Percentiles rank a stretch among this genome's conserved stretches.
phyloP scores from a whole-genome alignment of 2,888 invertebrate genomes.

The Dasypolia templi region DNA sequence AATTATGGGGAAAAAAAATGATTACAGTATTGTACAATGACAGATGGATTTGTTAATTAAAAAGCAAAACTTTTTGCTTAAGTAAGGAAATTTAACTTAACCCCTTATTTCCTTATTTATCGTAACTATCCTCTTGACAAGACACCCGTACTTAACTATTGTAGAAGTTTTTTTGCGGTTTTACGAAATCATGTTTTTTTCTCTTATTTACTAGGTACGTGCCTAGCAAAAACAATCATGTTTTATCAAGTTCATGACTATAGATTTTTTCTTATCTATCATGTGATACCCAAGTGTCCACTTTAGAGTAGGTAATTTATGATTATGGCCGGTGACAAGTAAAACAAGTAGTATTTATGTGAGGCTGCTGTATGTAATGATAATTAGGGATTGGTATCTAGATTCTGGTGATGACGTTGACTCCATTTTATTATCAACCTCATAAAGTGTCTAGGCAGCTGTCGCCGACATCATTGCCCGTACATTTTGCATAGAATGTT shows the following conservation, averaged over 20 bases:
- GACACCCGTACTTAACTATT: conserved; percentile 23
- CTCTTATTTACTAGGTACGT: background rate
- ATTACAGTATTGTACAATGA: conserved; percentile 25
- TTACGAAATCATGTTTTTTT: conserved; percentile 20
- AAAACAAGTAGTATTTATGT: conserved; percentile 42
- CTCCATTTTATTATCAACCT: conserved; percentile 23
- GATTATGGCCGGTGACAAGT: conserved; percentile 20
- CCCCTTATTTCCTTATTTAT: conserved; percentile 60
- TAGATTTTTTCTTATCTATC: conserved; percentile 54
- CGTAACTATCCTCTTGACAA: conserved; percentile 51
- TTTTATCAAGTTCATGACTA: conserved; percentile 69
- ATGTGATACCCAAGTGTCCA: conserved; percentile 41
- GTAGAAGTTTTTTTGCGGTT: conserved; percentile 37
- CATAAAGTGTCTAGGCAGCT: conserved; percentile 37
- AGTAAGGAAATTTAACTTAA: conserved; percentile 58
- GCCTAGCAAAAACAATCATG: conserved; percentile 29
- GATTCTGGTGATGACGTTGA: background rate
- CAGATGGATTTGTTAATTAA: conserved; percentile 34
- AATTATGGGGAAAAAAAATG: conserved; percentile 40
- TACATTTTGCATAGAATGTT: conserved; percentile 39
- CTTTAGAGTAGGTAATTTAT: conserved; percentile 43
- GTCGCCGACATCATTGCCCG: conserved; percentile 10
- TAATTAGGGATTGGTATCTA: conserved; percentile 15
- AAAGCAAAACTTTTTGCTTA: conserved; percentile 57
- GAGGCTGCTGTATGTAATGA: conserved; percentile 14